Evolutionary conservation across 2,797 vertebrate species (phyloP).

Genomic region (Aeoliscus strigatus): DNA sequence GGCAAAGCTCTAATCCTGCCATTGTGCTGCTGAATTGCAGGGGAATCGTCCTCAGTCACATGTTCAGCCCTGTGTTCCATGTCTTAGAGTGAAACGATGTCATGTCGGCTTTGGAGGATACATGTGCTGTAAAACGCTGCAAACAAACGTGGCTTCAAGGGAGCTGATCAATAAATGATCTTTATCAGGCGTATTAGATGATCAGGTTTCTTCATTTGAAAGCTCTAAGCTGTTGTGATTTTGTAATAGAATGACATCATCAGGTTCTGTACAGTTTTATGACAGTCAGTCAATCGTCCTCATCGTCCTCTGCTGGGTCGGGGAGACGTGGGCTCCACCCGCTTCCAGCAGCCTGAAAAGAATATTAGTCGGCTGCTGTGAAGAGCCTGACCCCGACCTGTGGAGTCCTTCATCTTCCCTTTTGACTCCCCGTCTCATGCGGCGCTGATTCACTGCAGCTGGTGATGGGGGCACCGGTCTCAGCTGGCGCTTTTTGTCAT

Average conservation of each 20-base stretch:
- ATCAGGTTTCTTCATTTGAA: conserved; percentile 4
- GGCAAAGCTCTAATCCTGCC: conserved; percentile 39
- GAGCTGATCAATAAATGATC: conserved; percentile 6
- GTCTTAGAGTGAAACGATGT: conserved; percentile 10
- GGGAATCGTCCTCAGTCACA: conserved; percentile 37
- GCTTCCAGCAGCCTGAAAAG: no score
- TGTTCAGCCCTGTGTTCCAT: conserved; percentile 22
- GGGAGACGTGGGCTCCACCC: no score
- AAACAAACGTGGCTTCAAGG: conserved; percentile 1
- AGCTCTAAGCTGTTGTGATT: background rate
- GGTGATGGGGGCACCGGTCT: no score
- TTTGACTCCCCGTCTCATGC: no score
- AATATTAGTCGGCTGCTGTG: no score
- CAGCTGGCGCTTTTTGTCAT: no score
- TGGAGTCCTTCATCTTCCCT: no score
- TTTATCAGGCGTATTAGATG: conserved; percentile 4
- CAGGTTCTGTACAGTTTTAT: no score
- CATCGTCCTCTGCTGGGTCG: no score
- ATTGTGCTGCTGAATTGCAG: conserved; percentile 35
- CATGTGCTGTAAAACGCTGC: conserved; percentile 1
- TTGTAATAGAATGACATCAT: conserved; percentile 1
- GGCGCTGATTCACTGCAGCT: no score
- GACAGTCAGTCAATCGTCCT: no score
- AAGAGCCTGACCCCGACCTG: no score
- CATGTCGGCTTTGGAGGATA: conserved; percentile 11